Percentiles rank a stretch among this genome's conserved stretches.
Conservation (phyloP, 2,797 vertebrate species). For the Alauda arvensis region DNA sequence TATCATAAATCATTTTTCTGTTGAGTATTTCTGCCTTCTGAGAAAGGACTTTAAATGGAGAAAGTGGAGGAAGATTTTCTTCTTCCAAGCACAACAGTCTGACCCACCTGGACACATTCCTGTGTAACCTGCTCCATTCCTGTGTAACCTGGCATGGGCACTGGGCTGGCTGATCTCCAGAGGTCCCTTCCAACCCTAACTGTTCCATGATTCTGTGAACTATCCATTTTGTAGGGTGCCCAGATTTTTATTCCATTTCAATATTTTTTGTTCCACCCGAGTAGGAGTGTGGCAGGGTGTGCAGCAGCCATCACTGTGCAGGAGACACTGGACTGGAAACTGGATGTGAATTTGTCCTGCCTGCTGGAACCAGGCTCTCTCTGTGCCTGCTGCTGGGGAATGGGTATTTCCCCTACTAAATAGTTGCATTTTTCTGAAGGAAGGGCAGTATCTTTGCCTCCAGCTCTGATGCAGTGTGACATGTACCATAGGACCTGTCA, state of each 20-base stretch:
- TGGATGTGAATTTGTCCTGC: not conserved
- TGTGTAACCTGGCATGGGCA: not conserved
- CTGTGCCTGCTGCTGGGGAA: not conserved
- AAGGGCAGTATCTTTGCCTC: constrained; percentile 24
- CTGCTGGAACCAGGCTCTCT: not conserved
- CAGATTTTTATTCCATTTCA: not conserved
- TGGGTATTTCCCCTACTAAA: constrained; percentile 3
- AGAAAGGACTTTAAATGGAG: not conserved
- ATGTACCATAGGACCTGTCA: constrained; percentile 53
- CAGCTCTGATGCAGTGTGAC: constrained; percentile 52
- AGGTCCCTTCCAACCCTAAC: not conserved
- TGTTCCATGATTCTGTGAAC: not conserved
- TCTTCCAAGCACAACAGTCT: not conserved
- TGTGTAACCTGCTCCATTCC: not conserved
- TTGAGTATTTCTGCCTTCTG: not conserved
- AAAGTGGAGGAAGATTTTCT: not conserved
- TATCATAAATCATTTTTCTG: not conserved
- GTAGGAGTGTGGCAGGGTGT: not conserved
- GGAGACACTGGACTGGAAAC: not conserved
- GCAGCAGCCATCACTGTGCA: not conserved
- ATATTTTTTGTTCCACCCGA: not conserved
- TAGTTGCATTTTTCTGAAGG: not conserved
- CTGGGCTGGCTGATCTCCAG: not conserved
- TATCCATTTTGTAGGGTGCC: not conserved
- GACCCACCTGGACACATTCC: not conserved